These are phyloP conservation scores for Aurelia sp. DNA, from an alignment of 30 jellyfish, hydroid and myxozoan species.

Conservation along the genomic window DNA sequence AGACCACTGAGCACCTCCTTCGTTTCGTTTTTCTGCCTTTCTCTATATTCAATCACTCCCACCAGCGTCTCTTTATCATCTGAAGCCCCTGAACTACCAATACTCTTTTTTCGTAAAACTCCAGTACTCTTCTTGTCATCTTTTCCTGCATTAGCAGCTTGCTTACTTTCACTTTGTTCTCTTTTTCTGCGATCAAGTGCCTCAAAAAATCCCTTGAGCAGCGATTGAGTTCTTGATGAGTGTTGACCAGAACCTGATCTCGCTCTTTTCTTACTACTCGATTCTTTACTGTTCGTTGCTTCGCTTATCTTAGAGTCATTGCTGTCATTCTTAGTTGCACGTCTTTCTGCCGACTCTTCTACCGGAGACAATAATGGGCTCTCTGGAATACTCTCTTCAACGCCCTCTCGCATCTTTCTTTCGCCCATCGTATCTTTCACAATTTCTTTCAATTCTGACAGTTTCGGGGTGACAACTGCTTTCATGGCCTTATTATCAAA, in stretches of 20 bases:
- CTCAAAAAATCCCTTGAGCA: slow-evolving; percentile 59
- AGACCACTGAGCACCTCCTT: not conserved
- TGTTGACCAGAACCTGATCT: slow-evolving; percentile 57
- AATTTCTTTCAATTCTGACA: too few relatives aligned
- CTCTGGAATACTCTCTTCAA: slow-evolving; percentile 13
- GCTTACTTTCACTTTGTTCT: slow-evolving; percentile 3
- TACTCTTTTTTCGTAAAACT: not conserved
- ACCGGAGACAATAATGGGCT: slow-evolving; percentile 29
- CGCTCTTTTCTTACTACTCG: slow-evolving; percentile 32
- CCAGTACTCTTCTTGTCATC: not conserved
- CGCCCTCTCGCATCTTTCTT: too few relatives aligned
- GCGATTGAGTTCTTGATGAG: slow-evolving; percentile 47
- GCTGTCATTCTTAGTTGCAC: slow-evolving; percentile 19
- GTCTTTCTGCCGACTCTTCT: slow-evolving; percentile 11
- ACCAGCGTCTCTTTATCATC: too few relatives aligned
- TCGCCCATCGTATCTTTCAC: too few relatives aligned
- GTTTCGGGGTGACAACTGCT: too few relatives aligned
- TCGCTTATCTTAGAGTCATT: slow-evolving; percentile 65
- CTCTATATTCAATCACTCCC: too few relatives aligned
- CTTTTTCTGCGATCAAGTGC: slow-evolving; percentile 51
- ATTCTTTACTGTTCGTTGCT: slow-evolving; percentile 59
- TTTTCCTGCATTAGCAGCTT: not conserved
- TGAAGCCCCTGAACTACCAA: not conserved
- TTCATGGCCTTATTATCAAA: too few relatives aligned
- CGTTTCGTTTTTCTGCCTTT: not conserved